Conservation (phyloP, 2,888 invertebrate species). For the Iphiclides podalirius region DNA sequence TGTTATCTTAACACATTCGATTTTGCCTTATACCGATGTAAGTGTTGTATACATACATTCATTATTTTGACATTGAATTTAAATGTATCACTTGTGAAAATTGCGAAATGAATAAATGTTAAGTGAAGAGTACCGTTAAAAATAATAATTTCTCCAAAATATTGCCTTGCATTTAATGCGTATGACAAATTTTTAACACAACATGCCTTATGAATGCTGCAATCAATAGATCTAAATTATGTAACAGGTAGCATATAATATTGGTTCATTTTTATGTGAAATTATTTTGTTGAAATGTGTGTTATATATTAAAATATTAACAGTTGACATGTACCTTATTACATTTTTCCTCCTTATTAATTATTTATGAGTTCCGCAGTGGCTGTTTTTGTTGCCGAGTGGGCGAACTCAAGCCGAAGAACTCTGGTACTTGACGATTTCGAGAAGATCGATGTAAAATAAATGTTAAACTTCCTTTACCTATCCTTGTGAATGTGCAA, state of each 20-base stretch:
- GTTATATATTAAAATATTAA: conserved; percentile 22
- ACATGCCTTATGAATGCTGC: conserved; percentile 15
- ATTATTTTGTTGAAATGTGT: conserved; percentile 20
- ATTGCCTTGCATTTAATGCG: conserved; percentile 11
- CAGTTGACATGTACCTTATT: conserved; percentile 19
- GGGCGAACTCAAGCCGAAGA: no score
- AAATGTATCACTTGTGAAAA: not conserved
- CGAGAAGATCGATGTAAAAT: no score
- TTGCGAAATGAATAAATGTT: not conserved
- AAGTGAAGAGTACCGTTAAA: not conserved
- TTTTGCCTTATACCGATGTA: conserved; percentile 22
- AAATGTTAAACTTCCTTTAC: no score
- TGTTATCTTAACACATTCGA: conserved; percentile 9
- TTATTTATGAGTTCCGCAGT: not conserved
- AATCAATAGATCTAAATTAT: conserved; percentile 11
- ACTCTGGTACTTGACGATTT: no score
- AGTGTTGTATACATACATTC: conserved; percentile 14
- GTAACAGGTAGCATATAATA: conserved; percentile 12
- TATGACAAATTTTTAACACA: conserved; percentile 4
- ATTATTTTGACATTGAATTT: conserved; percentile 7
- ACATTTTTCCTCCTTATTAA: conserved; percentile 11
- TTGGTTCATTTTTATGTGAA: conserved; percentile 14
- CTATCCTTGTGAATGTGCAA: no score
- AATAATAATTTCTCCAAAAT: conserved; percentile 1
- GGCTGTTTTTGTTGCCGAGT: no score